Percentiles rank a stretch among this genome's conserved stretches.
Conservation (phyloP, 2,888 invertebrate genomes). For the Ophioninae sp. region DNA sequence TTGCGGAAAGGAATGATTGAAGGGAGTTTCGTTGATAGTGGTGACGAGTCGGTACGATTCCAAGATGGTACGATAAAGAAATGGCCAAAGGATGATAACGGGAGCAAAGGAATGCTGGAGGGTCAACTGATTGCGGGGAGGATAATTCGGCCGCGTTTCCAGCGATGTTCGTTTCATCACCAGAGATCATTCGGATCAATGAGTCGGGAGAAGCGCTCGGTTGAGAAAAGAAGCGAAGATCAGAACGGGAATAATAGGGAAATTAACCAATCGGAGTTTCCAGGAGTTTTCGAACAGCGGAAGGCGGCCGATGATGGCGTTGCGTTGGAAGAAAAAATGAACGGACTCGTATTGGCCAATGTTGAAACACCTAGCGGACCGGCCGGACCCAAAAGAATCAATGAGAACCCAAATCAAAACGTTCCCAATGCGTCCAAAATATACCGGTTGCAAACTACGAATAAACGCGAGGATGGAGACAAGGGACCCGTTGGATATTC, state of each 20-base stretch:
- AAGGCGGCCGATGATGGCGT: neutral
- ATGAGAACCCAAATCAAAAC: constrained; percentile 13
- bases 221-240: neutral
- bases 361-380: constrained; percentile 6
- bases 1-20: constrained; percentile 14
- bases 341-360: neutral
- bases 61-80: constrained; percentile 9
- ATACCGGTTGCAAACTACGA: constrained; percentile 25
- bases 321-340: neutral
- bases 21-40: neutral
- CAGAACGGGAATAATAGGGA: neutral
- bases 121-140: constrained; percentile 41
- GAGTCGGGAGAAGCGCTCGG: neutral
- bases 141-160: neutral
- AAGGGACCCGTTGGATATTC: constrained; percentile 19
- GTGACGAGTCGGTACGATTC: neutral
- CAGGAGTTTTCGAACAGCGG: neutral
- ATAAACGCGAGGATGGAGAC: neutral
- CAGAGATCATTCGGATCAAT: constrained; percentile 13
- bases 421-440: constrained; percentile 15
- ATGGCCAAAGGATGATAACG: neutral
- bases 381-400: neutral
- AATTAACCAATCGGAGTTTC: constrained; percentile 3
- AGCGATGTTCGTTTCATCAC: constrained; percentile 36
- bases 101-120: constrained; percentile 5